Evolutionary conservation across 2,888 invertebrate genomes (phyloP).

Genomic region (Cepaea hortensis): DNA sequence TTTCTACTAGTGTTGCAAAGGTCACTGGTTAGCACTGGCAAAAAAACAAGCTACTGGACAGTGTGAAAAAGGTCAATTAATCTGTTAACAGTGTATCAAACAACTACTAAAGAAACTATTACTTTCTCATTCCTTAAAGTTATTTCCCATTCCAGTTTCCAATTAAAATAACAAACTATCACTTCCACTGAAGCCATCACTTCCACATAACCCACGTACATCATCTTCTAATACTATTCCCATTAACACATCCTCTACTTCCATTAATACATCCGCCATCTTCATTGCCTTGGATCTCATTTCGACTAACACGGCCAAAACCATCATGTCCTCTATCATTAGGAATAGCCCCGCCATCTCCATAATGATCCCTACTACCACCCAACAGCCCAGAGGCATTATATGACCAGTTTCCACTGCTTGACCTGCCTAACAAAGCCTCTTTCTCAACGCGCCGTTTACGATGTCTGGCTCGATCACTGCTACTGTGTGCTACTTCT

Average conservation of each 20-base stretch:
- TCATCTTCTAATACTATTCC: neutral
- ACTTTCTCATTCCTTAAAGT: too few relatives aligned
- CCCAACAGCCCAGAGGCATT: conserved; percentile 2
- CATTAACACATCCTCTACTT: conserved; percentile 7
- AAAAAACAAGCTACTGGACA: too few relatives aligned
- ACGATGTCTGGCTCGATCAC: too few relatives aligned
- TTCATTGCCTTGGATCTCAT: neutral
- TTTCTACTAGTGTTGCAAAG: too few relatives aligned
- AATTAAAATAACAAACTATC: neutral
- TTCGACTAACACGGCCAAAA: neutral
- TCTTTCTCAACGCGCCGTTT: neutral
- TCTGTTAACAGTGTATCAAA: neutral
- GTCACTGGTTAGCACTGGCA: too few relatives aligned
- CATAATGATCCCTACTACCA: neutral
- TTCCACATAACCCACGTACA: neutral
- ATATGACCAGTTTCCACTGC: neutral
- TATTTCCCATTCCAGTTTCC: too few relatives aligned
- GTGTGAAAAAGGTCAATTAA: neutral
- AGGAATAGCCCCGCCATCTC: neutral
- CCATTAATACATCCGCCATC: conserved; percentile 21
- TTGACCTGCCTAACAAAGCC: neutral
- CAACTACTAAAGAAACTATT: too few relatives aligned
- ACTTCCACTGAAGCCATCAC: neutral
- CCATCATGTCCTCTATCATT: neutral
- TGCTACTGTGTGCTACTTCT: neutral